phyloP scores from a whole-genome alignment of 2,113 vertebrate species.

The Pimephales promelas region DNA sequence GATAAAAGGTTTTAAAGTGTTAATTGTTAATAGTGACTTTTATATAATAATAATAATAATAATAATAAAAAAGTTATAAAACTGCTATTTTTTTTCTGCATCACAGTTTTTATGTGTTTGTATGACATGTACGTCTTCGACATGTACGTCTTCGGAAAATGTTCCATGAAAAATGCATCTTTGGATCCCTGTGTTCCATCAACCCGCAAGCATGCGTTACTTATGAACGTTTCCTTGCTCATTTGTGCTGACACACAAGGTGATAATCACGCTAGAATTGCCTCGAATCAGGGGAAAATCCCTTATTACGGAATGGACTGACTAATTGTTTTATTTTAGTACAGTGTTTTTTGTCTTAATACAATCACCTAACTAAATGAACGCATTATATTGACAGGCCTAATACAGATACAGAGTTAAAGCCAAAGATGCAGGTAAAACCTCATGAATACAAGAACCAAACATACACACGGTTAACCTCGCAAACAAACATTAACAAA shows the following conservation, averaged over 20 bases:
- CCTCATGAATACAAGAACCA: background rate
- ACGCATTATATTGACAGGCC: background rate
- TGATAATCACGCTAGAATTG: background rate
- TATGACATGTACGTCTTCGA: no score
- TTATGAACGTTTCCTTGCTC: background rate
- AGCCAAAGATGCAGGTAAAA: slow-evolving; percentile 16
- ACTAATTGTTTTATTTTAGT: background rate
- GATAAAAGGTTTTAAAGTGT: background rate
- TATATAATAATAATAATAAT: no score
- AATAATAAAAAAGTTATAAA: background rate
- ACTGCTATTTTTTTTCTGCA: background rate
- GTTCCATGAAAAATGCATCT: background rate
- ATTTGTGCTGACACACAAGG: background rate
- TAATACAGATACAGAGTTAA: background rate
- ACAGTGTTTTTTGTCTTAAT: background rate
- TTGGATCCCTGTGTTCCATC: background rate
- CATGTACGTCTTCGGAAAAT: no score
- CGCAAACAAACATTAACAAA: slow-evolving; percentile 29
- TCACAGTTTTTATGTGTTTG: background rate
- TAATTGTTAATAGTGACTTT: background rate
- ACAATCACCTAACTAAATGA: background rate
- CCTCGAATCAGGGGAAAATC: background rate
- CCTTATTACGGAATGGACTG: background rate
- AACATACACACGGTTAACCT: slow-evolving; percentile 22
- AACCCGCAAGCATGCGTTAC: no score